Evolutionary conservation across 2,888 invertebrate genomes (phyloP).

Genomic region (Oligia latruncula): DNA sequence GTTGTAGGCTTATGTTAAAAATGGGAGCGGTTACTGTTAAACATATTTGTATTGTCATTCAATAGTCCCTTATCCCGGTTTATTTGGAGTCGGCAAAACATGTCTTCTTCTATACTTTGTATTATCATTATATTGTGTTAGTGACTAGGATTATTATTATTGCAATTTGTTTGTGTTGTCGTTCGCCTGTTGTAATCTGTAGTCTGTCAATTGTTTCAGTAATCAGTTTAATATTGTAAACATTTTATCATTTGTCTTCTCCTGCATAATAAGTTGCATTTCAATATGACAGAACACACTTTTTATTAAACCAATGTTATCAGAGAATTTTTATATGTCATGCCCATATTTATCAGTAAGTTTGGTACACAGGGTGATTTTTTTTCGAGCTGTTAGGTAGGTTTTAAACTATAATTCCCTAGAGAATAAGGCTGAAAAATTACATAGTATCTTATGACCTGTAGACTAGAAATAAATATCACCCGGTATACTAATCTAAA

Average conservation of each 20-base stretch:
- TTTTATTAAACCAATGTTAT: not conserved
- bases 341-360: not conserved
- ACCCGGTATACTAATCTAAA: not conserved
- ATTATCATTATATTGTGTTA: not conserved
- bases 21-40: slow-evolving; percentile 29
- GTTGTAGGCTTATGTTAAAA: slow-evolving; percentile 31
- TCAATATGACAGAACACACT: no score
- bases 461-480: not conserved
- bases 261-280: not conserved
- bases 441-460: not conserved
- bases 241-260: not conserved
- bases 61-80: not conserved
- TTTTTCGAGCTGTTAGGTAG: no score
- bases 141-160: not conserved
- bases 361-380: not conserved
- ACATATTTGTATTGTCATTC: not conserved
- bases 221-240: not conserved
- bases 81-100: not conserved
- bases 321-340: not conserved
- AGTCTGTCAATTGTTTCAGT: not conserved
- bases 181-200: not conserved
- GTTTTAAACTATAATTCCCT: not conserved
- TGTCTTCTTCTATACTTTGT: no score
- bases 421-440: not conserved
- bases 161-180: not conserved